Evolutionary conservation across 2,888 invertebrate genomes (phyloP).

Genomic region (Vandiemenella viatica): DNA sequence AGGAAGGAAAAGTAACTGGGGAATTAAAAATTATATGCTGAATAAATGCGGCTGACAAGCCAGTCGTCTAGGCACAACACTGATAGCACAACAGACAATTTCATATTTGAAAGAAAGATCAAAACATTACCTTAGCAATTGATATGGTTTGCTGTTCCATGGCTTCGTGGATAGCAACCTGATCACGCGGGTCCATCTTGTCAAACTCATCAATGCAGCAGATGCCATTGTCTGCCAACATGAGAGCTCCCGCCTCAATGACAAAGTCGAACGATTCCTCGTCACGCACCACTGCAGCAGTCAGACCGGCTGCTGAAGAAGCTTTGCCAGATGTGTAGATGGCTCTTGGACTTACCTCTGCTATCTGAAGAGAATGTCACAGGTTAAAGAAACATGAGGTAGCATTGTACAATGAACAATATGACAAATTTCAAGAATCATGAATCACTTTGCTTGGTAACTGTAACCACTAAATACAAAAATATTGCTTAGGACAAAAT

Average conservation of each 20-base stretch:
- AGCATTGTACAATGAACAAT: too few relatives aligned
- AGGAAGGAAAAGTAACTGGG: too few relatives aligned
- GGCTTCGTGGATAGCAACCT: slow-evolving; percentile 98
- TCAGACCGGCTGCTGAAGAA: slow-evolving; percentile 92
- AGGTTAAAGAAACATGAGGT: too few relatives aligned
- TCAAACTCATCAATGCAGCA: slow-evolving; percentile 99
- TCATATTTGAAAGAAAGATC: too few relatives aligned
- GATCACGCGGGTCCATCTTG: slow-evolving; percentile 95
- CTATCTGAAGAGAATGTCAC: slow-evolving; percentile 34
- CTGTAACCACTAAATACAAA: too few relatives aligned
- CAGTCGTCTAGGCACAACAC: too few relatives aligned
- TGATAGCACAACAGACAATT: too few relatives aligned
- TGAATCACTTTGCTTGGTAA: too few relatives aligned
- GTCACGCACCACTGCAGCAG: slow-evolving; percentile 95
- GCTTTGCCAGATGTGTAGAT: slow-evolving; percentile 99
- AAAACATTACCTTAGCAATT: slow-evolving; percentile 82
- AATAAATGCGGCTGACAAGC: too few relatives aligned
- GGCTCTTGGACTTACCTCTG: slow-evolving; percentile 89
- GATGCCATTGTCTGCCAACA: slow-evolving; percentile 97
- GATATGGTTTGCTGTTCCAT: slow-evolving; percentile 99
- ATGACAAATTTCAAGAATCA: too few relatives aligned
- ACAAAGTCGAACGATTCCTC: slow-evolving; percentile 98
- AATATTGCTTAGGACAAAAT: too few relatives aligned
- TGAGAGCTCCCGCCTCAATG: slow-evolving; percentile 94
- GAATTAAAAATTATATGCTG: too few relatives aligned